Evolutionary conservation across 2,113 vertebrate species (phyloP), one percentile per base, ranked within the genome.

Genomic region (Sinocyclocheilus maitianheensis): DNA sequence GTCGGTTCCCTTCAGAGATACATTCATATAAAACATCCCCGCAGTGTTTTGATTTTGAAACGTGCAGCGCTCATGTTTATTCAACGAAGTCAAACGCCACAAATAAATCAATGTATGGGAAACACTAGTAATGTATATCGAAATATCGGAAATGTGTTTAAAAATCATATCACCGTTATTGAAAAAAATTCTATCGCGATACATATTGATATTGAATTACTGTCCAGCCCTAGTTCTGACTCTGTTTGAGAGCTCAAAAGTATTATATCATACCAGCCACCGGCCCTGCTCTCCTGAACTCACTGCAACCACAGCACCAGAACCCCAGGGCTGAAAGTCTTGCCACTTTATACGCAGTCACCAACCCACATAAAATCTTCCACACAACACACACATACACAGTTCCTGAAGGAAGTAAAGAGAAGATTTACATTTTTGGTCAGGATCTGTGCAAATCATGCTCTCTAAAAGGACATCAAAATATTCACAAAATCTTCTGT

Each of bases 241-340:
- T 46, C 9, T 75, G 40, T 48, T 46, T n/a, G 22, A 75, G 22
- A 75, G n/a, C 72, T 48, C 43, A 48, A 1, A 75, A 75, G n/a
- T 48, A 11, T 76, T 48, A 14, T 16, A 48, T 48, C n/a, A 76
- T 8, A 8, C 10, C 10, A n/a, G 71, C 71, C 71, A 74, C 40
- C 43, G 4, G 71, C 5, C 11, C 72, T 48, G 22, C 72, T 48
- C n/a, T 76, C 22, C 12, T 26, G 51, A 51, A 48, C n/a, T 22
- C 72, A 48, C 22, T 48, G 72, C 40, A 75, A 14, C 72, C 40
- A 75, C 37, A 75, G 72, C 72, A 75, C 72, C 72, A 48, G 40
- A 75, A 75, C 72, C 72, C n/a, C n/a, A 48, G 72, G 43, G n/a
- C 72, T 48, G n/a, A 48, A 75, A 14, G 72, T 75, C 22, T 75